A percentile compares a stretch with the other conserved stretches of the same genome.
Evolutionary conservation across 2,113 vertebrate species (phyloP).

Genomic region (Erythrolamprus reginae): DNA sequence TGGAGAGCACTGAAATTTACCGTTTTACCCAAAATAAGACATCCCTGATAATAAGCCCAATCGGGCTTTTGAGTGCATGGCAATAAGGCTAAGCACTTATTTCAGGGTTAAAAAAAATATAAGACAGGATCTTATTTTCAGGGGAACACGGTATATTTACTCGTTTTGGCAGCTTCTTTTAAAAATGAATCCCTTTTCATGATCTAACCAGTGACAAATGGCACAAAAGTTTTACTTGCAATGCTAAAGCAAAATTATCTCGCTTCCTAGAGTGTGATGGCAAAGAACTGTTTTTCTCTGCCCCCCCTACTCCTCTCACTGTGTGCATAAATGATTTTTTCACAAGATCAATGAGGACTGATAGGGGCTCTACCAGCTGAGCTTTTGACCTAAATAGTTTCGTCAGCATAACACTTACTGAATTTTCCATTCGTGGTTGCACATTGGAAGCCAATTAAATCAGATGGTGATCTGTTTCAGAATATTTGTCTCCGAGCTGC

Average conservation of each 20-base stretch:
- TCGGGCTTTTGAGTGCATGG: no score
- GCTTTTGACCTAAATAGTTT: conserved; percentile 58
- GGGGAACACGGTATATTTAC: conserved; percentile 7
- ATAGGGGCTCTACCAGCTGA: conserved; percentile 20
- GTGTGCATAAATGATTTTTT: not conserved
- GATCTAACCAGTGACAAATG: conserved; percentile 50
- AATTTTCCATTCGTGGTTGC: conserved; percentile 60
- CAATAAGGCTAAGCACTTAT: no score
- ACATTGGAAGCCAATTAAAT: conserved; percentile 71
- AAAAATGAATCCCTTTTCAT: conserved; percentile 40
- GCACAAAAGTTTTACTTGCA: conserved; percentile 37
- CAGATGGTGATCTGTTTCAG: conserved; percentile 70
- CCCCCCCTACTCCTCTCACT: no score
- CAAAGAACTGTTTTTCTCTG: conserved; percentile 11
- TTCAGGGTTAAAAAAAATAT: no score
- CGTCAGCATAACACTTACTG: conserved; percentile 52
- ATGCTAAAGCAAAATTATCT: conserved; percentile 42
- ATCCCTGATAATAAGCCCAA: no score
- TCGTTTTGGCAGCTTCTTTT: conserved; percentile 45
- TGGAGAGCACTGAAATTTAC: conserved; percentile 24
- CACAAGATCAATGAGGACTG: conserved; percentile 33
- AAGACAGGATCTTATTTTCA: no score
- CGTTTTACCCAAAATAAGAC: no score
- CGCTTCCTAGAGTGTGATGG: conserved; percentile 49
- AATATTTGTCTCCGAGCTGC: conserved; percentile 61